Evolutionary conservation across 2,888 invertebrate genomes (phyloP), one percentile per base, ranked within the genome.

Genomic region (Coleophora flavipennella): DNA sequence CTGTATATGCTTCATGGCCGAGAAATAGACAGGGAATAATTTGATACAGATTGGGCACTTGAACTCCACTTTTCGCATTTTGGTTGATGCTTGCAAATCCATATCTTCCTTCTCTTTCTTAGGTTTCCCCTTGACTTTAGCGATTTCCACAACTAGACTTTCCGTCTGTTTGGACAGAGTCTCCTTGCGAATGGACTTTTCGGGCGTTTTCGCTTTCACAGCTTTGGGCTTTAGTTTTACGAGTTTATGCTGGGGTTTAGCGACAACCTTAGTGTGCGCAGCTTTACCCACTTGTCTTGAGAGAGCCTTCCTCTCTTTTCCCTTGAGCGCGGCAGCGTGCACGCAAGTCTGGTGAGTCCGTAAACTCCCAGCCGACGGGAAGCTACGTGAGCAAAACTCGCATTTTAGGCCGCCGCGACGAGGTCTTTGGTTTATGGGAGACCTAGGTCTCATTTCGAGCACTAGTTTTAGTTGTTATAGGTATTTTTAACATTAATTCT

Each of bases 1-100:
- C 35, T 78, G 67, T 42, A 80, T 73, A 29, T 80, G 80, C 48
- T 57, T 66, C 10, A 50, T 51, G 0, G 78, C 71, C 3, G 65
- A 53, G 33, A 68, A 73, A 35, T 67, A 68, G 1, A 62, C 59
- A 2, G 49, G 41, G 31, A 70, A 79, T 1, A 49, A 34, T 37
- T 50, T 52, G 0, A 41, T 32, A 44, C 80, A 80, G 33, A 61
- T 53, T 0, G 80, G 79, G 33, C 80, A 80, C 38, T 66, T 61
- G 36, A 75, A 80, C 13, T 66, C 57, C 0, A 61, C 53, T 38
- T 55, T 65, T 7, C 45, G 48, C 0, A 32, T 2, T 1, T 40
- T 33, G 1, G 20, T 20, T 20, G 36, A 10, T 1, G 29, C 14
- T 25, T 13, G 12, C 3, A 20, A 29, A 29, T 11, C 20, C 8